phyloP scores from a whole-genome alignment of 2,888 invertebrate species.

The Aphidius colemani region DNA sequence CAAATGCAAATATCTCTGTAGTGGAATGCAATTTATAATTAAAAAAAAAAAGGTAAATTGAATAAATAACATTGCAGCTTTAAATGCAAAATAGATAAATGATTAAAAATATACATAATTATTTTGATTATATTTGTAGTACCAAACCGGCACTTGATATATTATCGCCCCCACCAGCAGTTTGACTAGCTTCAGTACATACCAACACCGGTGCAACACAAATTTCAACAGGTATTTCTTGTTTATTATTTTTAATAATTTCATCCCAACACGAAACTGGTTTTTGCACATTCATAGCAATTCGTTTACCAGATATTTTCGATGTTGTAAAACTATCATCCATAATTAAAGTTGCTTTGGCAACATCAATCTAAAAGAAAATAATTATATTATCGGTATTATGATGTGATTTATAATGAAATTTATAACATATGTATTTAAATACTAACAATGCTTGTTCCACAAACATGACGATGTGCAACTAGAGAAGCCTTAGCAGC shows the following conservation, averaged over 20 bases:
- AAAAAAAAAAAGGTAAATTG: background rate
- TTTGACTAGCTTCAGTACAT: constrained; percentile 79
- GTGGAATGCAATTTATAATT: background rate
- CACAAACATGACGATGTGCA: constrained; percentile 82
- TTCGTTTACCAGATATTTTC: constrained; percentile 63
- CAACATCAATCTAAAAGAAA: constrained; percentile 61
- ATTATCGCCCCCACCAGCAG: constrained; percentile 87
- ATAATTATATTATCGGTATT: too few relatives aligned
- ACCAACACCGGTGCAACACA: constrained; percentile 85
- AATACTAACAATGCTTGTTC: constrained; percentile 65
- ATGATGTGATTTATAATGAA: background rate
- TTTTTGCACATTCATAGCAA: constrained; percentile 70
- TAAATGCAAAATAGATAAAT: background rate
- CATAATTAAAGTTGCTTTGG: constrained; percentile 70
- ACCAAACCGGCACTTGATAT: constrained; percentile 86
- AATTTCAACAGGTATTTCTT: constrained; percentile 64
- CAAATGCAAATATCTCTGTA: too few relatives aligned
- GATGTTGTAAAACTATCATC: constrained; percentile 85
- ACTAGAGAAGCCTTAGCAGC: constrained; percentile 83
- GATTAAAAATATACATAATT: background rate
- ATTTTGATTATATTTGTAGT: constrained; percentile 64
- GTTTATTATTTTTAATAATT: constrained; percentile 58
- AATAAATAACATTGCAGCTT: background rate
- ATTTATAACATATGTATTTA: too few relatives aligned
- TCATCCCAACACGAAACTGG: constrained; percentile 87